Conservation (phyloP, 2,113 vertebrate genomes). For the Myrmophylax atrothorax region DNA sequence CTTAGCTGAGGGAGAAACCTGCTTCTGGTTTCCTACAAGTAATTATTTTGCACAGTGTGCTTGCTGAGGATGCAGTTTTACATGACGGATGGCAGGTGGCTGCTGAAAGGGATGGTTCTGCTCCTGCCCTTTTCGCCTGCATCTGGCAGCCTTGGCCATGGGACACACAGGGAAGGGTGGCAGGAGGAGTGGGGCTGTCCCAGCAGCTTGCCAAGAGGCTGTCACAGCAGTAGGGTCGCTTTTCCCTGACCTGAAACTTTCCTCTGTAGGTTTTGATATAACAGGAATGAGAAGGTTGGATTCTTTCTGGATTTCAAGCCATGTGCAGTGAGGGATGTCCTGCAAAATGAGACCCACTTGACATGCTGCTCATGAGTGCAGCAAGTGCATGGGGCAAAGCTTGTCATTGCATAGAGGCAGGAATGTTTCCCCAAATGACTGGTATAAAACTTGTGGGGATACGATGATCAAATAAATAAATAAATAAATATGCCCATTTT, state of each 20-base stretch:
- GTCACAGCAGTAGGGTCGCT: rapidly evolving
- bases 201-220: background rate
- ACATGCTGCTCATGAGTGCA: background rate
- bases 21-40: background rate
- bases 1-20: background rate
- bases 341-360: background rate
- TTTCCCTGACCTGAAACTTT: background rate
- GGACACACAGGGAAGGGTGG: background rate
- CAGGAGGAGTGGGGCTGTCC: background rate
- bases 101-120: background rate
- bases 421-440: background rate
- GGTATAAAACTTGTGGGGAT: background rate
- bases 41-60: background rate
- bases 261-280: background rate
- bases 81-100: background rate
- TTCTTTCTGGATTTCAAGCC: background rate
- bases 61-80: background rate
- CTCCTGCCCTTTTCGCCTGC: background rate
- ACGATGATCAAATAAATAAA: background rate
- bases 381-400: background rate
- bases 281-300: background rate
- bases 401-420: background rate
- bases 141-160: background rate
- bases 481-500: background rate
- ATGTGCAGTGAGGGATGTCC: rapidly evolving